These are phyloP conservation scores for Periophthalmodon schlosseri DNA, from an alignment of 2,113 vertebrate species.

Conservation along the genomic window DNA sequence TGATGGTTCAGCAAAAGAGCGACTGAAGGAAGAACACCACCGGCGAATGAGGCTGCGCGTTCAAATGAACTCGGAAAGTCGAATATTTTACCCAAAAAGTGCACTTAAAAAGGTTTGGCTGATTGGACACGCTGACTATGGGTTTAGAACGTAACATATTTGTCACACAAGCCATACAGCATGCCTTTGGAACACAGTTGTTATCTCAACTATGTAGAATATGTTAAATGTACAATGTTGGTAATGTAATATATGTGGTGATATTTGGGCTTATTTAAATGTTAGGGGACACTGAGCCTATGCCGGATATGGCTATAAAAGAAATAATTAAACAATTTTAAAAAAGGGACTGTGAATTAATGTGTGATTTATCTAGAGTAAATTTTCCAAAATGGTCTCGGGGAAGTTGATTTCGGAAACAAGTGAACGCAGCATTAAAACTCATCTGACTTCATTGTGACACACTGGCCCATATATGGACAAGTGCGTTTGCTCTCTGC, in stretches of 20 bases:
- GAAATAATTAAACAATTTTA: too few relatives aligned
- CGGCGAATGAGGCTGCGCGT: conserved; percentile 29
- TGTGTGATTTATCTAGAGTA: neutral
- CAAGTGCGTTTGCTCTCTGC: neutral
- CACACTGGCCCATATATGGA: conserved; percentile 42
- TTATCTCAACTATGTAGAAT: too few relatives aligned
- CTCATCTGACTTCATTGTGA: conserved; percentile 51
- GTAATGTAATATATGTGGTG: neutral
- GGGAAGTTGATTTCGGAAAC: neutral
- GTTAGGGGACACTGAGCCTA: neutral
- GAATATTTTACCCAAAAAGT: neutral
- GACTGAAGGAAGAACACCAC: neutral
- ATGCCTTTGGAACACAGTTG: neutral
- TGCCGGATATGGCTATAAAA: neutral
- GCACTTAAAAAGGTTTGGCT: neutral
- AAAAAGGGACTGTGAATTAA: neutral
- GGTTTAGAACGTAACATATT: neutral
- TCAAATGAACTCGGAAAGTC: conserved; percentile 30
- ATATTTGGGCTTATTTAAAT: neutral
- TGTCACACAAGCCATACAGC: neutral
- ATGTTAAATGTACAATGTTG: neutral
- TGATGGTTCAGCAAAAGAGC: conserved; percentile 13
- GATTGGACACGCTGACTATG: neutral
- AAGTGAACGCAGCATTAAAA: conserved; percentile 17
- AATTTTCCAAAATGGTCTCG: neutral